phyloP scores from a whole-genome alignment of 2,797 vertebrate genomes.

The Salmo trutta region DNA sequence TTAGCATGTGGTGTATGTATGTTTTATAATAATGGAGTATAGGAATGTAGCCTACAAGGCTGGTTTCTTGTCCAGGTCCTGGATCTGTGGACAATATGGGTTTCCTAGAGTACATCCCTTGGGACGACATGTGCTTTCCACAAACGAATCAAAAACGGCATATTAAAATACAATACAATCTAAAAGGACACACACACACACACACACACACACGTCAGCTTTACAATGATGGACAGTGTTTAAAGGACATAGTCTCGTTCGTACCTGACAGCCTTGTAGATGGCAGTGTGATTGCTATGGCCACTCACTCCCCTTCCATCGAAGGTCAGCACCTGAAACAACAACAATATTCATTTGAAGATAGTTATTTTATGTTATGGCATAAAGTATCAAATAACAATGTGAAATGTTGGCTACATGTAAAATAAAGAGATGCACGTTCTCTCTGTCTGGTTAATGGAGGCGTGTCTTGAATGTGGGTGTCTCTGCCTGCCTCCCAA shows the following conservation, averaged over 20 bases:
- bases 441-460: slow-evolving; percentile 34
- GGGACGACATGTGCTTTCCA: slow-evolving; percentile 20
- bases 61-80: slow-evolving; percentile 16
- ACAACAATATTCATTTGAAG: slow-evolving; percentile 43
- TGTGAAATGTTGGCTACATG: slow-evolving; percentile 36
- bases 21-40: slow-evolving; percentile 41
- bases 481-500: slow-evolving; percentile 25
- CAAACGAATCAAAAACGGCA: slow-evolving; percentile 1
- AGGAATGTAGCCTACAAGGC: slow-evolving; percentile 8
- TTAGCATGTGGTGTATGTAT: slow-evolving; percentile 43
- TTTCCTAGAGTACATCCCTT: slow-evolving; percentile 14
- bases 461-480: slow-evolving; percentile 26
- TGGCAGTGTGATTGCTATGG: slow-evolving; percentile 87
- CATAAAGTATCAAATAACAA: slow-evolving; percentile 37
- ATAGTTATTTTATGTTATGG: slow-evolving; percentile 19
- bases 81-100: slow-evolving; percentile 11
- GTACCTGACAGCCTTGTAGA: slow-evolving; percentile 81
- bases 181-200: neutral
- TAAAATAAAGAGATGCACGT: slow-evolving; percentile 34
- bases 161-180: neutral
- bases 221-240: neutral
- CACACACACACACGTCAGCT: neutral
- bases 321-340: slow-evolving; percentile 91
- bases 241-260: neutral
- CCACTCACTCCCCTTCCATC: slow-evolving; percentile 90